phyloP scores from a whole-genome alignment of 2,113 vertebrate species.

The Nibea albiflora region DNA sequence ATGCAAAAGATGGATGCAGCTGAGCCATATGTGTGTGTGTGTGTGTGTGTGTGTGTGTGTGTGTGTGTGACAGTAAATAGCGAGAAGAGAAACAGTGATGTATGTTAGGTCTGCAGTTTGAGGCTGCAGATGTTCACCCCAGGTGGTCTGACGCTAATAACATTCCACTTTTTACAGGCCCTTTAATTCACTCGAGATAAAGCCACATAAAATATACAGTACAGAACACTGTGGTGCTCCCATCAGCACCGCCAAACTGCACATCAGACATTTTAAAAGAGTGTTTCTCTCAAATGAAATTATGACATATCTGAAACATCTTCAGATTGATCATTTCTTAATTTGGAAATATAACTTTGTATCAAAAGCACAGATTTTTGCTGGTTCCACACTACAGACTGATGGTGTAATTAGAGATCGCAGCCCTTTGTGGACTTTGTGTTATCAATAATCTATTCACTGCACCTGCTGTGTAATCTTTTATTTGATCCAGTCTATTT shows the following conservation, averaged over 20 bases:
- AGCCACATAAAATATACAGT: slow-evolving; percentile 49
- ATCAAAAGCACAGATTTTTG: background rate
- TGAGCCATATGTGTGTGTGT: background rate
- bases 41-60: slow-evolving; percentile 20
- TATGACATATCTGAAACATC: background rate
- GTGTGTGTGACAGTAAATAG: slow-evolving; percentile 52
- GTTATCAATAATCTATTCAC: background rate
- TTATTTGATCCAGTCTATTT: slow-evolving; percentile 3
- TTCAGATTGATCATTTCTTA: background rate
- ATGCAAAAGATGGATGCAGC: slow-evolving; percentile 49
- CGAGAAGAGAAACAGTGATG: slow-evolving; percentile 54
- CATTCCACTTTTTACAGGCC: slow-evolving; percentile 66
- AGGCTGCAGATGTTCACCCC: slow-evolving; percentile 77
- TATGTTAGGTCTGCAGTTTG: slow-evolving; percentile 60
- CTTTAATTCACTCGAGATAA: slow-evolving; percentile 72
- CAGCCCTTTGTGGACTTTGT: background rate
- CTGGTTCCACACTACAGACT: background rate
- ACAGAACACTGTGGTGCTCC: slow-evolving; percentile 14
- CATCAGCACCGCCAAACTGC: background rate
- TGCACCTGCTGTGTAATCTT: slow-evolving; percentile 1
- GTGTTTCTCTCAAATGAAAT: background rate
- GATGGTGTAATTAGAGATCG: background rate
- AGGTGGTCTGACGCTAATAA: slow-evolving; percentile 73
- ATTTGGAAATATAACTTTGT: background rate
- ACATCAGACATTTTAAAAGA: background rate